phyloP scores from a whole-genome alignment of 2,888 invertebrate species.

The Linnaemya tessellans region DNA sequence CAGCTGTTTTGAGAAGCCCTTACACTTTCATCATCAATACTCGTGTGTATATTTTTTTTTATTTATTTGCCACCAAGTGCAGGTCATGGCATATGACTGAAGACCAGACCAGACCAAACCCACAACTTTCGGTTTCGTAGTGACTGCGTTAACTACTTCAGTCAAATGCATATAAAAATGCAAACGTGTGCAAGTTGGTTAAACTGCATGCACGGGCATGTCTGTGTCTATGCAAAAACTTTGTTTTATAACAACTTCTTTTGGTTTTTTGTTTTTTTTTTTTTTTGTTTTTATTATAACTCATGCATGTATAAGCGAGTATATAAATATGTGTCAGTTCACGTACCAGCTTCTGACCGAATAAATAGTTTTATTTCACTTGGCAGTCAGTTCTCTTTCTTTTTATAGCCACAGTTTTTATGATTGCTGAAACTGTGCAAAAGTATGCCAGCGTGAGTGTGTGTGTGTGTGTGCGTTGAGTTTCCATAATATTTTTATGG shows the following conservation, averaged over 20 bases:
- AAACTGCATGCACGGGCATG: neutral
- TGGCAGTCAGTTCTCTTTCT: neutral
- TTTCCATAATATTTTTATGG: neutral
- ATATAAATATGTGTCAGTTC: neutral
- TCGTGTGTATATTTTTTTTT: too few relatives aligned
- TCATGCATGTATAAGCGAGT: neutral
- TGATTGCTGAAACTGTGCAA: neutral
- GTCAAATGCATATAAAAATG: too few relatives aligned
- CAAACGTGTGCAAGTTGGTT: neutral
- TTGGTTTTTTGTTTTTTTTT: too few relatives aligned
- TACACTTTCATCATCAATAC: too few relatives aligned
- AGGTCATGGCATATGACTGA: too few relatives aligned
- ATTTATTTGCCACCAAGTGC: too few relatives aligned
- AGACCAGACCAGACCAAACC: too few relatives aligned
- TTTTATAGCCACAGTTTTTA: neutral
- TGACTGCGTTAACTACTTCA: too few relatives aligned
- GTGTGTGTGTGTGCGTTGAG: neutral
- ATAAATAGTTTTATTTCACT: neutral
- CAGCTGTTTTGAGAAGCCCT: too few relatives aligned
- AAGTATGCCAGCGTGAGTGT: neutral
- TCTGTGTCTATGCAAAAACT: too few relatives aligned
- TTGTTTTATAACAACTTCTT: too few relatives aligned
- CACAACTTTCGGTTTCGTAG: too few relatives aligned
- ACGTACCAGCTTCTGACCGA: neutral
- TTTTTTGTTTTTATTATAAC: neutral